These are phyloP conservation scores for Pachyseris speciosa DNA, from an alignment of 64 coral and sea anemone genomes.

Conservation along the genomic window DNA sequence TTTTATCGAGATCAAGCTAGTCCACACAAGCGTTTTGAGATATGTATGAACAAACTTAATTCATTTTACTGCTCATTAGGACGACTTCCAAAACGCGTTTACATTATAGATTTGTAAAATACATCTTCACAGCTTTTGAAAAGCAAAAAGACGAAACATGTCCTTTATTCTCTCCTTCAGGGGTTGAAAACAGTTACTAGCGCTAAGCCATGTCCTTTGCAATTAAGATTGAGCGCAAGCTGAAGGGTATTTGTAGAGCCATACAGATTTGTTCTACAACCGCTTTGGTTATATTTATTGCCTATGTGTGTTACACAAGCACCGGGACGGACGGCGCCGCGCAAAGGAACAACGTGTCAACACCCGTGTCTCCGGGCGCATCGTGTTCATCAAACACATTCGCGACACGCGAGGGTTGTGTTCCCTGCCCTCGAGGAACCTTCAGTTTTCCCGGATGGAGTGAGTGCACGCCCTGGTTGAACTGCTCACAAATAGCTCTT, in stretches of 20 bases:
- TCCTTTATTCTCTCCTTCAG: no score
- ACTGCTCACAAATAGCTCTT: conserved; percentile 71
- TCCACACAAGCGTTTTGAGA: no score
- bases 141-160: no score
- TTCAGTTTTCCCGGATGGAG: conserved; percentile 85
- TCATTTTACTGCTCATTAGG: no score
- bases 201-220: neutral
- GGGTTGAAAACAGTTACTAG: no score
- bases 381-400: neutral
- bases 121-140: no score
- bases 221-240: neutral
- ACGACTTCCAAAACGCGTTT: no score
- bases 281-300: neutral
- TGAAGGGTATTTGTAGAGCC: neutral
- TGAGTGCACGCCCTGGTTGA: conserved; percentile 70
- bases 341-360: neutral
- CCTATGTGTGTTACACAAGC: neutral
- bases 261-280: neutral
- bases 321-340: neutral
- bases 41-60: no score
- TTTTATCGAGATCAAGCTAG: no score
- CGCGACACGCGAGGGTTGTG: neutral
- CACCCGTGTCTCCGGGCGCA: neutral
- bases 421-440: conserved; percentile 21
- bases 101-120: no score